phyloP scores from a whole-genome alignment of 2,888 invertebrate genomes.

The Spatulosminthurus flaviceps region DNA sequence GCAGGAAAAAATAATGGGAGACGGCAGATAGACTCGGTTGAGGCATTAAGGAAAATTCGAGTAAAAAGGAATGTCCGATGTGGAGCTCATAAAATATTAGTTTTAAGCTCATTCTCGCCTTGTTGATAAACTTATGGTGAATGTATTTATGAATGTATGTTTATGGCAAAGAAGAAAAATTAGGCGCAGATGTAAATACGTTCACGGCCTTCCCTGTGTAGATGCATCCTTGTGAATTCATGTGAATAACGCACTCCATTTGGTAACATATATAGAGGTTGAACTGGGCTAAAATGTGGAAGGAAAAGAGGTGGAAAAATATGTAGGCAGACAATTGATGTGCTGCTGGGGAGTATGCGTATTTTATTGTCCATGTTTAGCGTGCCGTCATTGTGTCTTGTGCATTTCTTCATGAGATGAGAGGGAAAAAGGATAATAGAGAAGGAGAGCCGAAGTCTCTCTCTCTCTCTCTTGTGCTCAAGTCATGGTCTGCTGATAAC shows the following conservation, averaged over 20 bases:
- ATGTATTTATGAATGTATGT: not conserved
- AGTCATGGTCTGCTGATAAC: too few species aligned
- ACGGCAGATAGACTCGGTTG: too few species aligned
- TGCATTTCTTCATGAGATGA: slow-evolving; percentile 15
- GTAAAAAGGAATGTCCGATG: slow-evolving; percentile 1
- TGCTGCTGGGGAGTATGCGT: slow-evolving; percentile 28
- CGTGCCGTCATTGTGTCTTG: slow-evolving; percentile 23
- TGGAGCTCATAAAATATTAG: slow-evolving; percentile 27
- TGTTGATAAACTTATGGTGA: slow-evolving; percentile 18
- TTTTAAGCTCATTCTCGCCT: slow-evolving; percentile 10
- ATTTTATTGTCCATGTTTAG: slow-evolving; percentile 36
- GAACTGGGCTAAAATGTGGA: not conserved
- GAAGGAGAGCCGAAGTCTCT: slow-evolving; percentile 12
- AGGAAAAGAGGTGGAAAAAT: not conserved
- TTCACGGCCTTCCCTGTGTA: not conserved
- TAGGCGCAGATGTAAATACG: slow-evolving; percentile 3
- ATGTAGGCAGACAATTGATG: slow-evolving; percentile 29
- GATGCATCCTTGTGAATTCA: too few species aligned
- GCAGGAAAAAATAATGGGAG: too few species aligned
- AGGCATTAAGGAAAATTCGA: not conserved
- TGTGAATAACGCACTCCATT: too few species aligned
- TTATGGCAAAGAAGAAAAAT: slow-evolving; percentile 20
- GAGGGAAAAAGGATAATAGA: slow-evolving; percentile 18
- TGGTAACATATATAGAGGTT: too few species aligned
- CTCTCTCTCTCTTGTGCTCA: not conserved